Base-by-base conservation (phyloP, 2,797 vertebrate genomes). In the Aythya fuligula region DNA sequence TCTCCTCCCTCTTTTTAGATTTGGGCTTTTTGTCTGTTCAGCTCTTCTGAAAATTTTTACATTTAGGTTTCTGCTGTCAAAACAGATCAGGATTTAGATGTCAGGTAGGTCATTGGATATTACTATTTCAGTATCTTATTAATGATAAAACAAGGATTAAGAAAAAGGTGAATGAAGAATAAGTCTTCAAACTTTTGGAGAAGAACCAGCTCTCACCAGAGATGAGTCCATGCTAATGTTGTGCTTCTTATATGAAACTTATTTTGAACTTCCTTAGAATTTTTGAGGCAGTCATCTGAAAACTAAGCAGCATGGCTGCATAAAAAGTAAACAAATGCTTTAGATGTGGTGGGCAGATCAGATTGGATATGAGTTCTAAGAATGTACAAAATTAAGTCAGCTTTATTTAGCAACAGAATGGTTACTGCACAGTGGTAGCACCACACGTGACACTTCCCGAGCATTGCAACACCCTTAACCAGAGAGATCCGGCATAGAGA, bases 251-350 rank as follows among this genome's bases (percentile, higher is more conserved):
- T 47, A 56, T 51, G 22, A 36, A 39, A 30, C 56, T 92, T 84
- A 64, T 62, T 92, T 89, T 93, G 76, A 92, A 5, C 34, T 93
- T 78, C 56, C 72, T 71, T 67, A 75, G 82, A 89, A 81, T 47
- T 95, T 85, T 80, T 62, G 34, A 86, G 16, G 62, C 38, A 47
- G 24, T 62, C 34, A 49, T 75, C 62, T 73, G 62, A 60, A 60
- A 91, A 73, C 80, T 76, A 88, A 88, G 36, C 13, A 86, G 7
- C 22, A 66, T 71, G 58, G 53, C 18, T 94, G 80, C 66, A 49
- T 91, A 28, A 84, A 88, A 93, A 84, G 64, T 85, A 95, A 95
- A 86, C 43, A 90, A 81, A 79, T 41, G 16, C n/a, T 90, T 94
- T 73, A 88, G 62, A 88, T 92, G 69, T 80, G 78, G 74, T 73